Evolutionary conservation across 2,888 invertebrate species (phyloP), one percentile per base, ranked within the genome.

Genomic region (Leptopilina drosophilae): DNA sequence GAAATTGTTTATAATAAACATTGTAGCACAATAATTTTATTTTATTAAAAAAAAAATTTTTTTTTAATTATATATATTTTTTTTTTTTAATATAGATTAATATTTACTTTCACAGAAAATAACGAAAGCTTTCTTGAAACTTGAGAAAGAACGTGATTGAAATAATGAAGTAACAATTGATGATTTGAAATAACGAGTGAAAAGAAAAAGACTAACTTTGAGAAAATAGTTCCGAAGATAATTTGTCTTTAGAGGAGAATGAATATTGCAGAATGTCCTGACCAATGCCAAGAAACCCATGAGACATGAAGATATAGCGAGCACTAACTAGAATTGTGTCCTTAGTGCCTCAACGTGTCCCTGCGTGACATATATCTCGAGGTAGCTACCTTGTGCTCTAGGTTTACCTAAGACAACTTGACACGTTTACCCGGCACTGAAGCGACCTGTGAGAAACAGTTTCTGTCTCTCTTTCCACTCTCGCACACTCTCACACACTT

Each of bases 381-480:
- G 64, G 73, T 65, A 73, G 80, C 82, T 76, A 78, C 65, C 77
- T 81, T 76, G 78, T 87, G 87, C 87, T 86, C 87, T 87, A 85
- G 87, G 85, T 87, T 86, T 86, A 84, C 86, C 86, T 85, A 86
- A 88, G 88, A 87, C 89, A 88, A 89, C 88, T 89, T 88, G 89
- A 89, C 89, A 88, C 87, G 86, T 87, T 88, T 86, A 82, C 84
- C 85, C 79, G 78, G 81, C 81, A 83, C 78, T 73, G 79, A 49
- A 78, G 77, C 73, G 65, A 82, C 82, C 82, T 82, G 82, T 64
- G 75, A 80, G 80, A 65, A 82, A 82, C 84, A 77, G 82, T 86
- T 85, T 84, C 82, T 81, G 78, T 82, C 79, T 83, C 83, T 82
- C 80, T 62, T 64, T 59, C 33, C 33, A 33, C 33, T 78, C 66